Evolutionary conservation across 2,888 invertebrate species (phyloP), one percentile per base, ranked within the genome.

Genomic region (Mycalesis mineus): DNA sequence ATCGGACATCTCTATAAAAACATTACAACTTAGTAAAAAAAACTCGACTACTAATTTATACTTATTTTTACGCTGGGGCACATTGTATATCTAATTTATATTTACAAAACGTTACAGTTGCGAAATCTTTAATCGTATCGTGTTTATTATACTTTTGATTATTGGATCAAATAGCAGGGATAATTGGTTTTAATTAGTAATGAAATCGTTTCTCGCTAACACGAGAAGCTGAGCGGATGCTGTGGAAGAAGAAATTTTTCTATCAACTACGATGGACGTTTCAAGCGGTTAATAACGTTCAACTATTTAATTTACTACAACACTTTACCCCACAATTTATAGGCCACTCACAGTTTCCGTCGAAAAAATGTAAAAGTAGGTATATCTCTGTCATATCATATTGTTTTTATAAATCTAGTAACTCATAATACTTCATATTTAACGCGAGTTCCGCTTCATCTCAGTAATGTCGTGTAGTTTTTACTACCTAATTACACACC

Each of bases 121-220:
- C 31, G 36, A 29, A 13, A 40, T 41, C 29, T 39, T 51, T 28
- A 29, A 39, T 51, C 41, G 39, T 39, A 14, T 28, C 39, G 51
- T 41, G 31, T 15, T 50, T 14, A 51, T 14, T 51, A 31, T 51
- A 41, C 17, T 41, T 51, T 52, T 33, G 52, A 52, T 31, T 52
- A 41, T 52, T 52, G 41, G 11, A 42, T 42, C 31, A 33, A 52
- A 42, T 33, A 42, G 52, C 42, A 50, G 42, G 31, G 41, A 33
- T 52, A 52, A 52, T 42, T 52, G 41, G 17, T 28, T 50, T 39
- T 50, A 50, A 50, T 42, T 52, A 33, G 33, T 17, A 42, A 33
- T 42, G 42, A 52, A 52, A 52, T 42, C 52, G 52, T 33, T 41
- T 52, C 51, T 41, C 51, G 14, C 41, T 52, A 52, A n/a, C 15